phyloP scores from a whole-genome alignment of 2,888 invertebrate species.

The Fragum fragum region DNA sequence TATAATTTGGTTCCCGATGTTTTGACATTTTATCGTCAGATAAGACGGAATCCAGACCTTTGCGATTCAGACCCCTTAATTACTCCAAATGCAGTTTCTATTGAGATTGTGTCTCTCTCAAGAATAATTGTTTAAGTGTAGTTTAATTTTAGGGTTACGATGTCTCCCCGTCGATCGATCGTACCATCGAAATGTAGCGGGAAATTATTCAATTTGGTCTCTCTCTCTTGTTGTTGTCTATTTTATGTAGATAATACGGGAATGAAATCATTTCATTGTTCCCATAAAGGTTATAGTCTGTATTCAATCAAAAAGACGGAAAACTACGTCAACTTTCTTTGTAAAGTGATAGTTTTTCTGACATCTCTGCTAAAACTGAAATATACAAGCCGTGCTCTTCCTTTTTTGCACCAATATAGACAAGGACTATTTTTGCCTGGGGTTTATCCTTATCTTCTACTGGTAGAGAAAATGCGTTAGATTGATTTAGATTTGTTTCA shows the following conservation, averaged over 20 bases:
- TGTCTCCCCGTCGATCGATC: constrained; percentile 43
- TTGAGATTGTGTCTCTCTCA: constrained; percentile 39
- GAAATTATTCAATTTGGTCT: constrained; percentile 5
- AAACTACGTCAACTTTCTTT: constrained; percentile 1
- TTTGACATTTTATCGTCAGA: constrained; percentile 46
- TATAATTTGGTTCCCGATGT: constrained; percentile 46
- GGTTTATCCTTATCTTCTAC: no score
- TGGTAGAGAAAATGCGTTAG: no score
- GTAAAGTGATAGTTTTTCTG: constrained; percentile 32
- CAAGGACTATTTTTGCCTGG: no score
- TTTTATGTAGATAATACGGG: constrained; percentile 13
- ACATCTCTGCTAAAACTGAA: constrained; percentile 9
- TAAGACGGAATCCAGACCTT: constrained; percentile 40
- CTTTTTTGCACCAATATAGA: not conserved
- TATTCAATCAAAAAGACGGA: constrained; percentile 27
- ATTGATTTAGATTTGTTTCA: no score
- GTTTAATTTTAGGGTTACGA: constrained; percentile 57
- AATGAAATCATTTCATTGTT: constrained; percentile 22
- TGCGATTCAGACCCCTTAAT: constrained; percentile 48
- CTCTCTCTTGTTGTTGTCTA: not conserved
- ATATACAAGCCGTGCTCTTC: constrained; percentile 15
- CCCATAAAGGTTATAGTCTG: constrained; percentile 30
- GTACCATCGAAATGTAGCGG: not conserved
- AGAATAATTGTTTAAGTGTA: constrained; percentile 64
- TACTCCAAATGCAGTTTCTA: constrained; percentile 54